phyloP scores from a whole-genome alignment of 2,888 invertebrate species.

The Conistra vaccinii region DNA sequence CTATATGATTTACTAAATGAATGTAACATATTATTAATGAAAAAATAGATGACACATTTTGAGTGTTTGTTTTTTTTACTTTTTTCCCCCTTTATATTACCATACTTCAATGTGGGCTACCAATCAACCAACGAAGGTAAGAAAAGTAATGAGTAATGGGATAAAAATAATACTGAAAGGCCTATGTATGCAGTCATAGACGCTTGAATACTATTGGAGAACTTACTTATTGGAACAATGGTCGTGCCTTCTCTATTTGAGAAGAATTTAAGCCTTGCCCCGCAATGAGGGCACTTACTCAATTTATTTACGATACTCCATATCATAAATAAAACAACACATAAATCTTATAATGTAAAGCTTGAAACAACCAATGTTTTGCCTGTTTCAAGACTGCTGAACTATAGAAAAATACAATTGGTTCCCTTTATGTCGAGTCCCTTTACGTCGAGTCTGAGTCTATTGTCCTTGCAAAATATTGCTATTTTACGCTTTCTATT shows the following conservation, averaged over 20 bases:
- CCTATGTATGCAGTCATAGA: neutral
- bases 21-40: conserved; percentile 91
- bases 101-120: neutral
- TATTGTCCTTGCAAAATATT: no score
- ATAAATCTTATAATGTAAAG: neutral
- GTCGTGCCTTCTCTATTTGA: neutral
- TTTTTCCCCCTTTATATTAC: neutral
- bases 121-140: neutral
- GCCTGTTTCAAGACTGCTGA: neutral
- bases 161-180: neutral
- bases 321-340: no score
- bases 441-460: no score
- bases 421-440: no score
- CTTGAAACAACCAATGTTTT: neutral
- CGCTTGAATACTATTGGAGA: neutral
- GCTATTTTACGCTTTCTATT: no score
- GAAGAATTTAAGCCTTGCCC: neutral
- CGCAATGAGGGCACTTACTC: neutral
- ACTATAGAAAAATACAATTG: neutral
- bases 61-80: conserved; percentile 74
- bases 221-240: neutral
- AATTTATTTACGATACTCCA: no score
- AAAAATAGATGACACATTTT: conserved; percentile 90
- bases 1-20: conserved; percentile 90
- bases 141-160: neutral